Base-by-base conservation (phyloP, 1,140 invertebrate genomes). In the Drosophila nigrodunni region DNA sequence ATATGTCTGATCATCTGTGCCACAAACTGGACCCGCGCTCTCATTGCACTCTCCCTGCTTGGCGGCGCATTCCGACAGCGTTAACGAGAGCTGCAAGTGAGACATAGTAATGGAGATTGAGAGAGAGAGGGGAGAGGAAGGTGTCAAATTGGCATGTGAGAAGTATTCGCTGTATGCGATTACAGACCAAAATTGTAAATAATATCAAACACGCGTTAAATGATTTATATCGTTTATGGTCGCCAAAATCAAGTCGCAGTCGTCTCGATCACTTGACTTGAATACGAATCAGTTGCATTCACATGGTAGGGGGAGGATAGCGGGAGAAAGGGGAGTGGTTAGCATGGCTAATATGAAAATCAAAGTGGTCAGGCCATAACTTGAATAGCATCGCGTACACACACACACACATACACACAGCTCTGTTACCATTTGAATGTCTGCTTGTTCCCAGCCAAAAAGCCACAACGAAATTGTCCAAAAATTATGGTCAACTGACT, bases 1-100 rank as follows among this genome's bases (percentile, higher is more conserved):
- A 93, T 97, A 98, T 43, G 96, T 97, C 57, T 95, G 93, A 8
- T 95, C 95, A 88, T 98, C 96, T 21, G 96, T 96, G 66, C 96
- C 97, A 87, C 97, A 98, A 35, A 97, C 96, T 7, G 95, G 94
- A 59, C 93, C 91, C 88, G 89, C 90, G 49, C 77, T 87, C 62
- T 88, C 90, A 70, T 92, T 91, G 75, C 92, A 92, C 74, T 92
- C 88, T 30, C 90, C 90, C 47, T 77, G 77, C 66, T 90, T 92
- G 62, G 90, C 88, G 30, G 91, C 88, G 73, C 92, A 92, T 74
- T 92, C 86, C 46, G 92, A 91, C 52, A 92, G 81, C 79, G 88
- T 72, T 41, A 72, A 61, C 65, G 77, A 44, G 50, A 90, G 82
- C 76, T 30, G 25, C 6, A 6, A 30, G 25, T 30, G 25, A 30